phyloP scores from a whole-genome alignment of 2,113 vertebrate genomes.

The Muntiacus muntjak region DNA sequence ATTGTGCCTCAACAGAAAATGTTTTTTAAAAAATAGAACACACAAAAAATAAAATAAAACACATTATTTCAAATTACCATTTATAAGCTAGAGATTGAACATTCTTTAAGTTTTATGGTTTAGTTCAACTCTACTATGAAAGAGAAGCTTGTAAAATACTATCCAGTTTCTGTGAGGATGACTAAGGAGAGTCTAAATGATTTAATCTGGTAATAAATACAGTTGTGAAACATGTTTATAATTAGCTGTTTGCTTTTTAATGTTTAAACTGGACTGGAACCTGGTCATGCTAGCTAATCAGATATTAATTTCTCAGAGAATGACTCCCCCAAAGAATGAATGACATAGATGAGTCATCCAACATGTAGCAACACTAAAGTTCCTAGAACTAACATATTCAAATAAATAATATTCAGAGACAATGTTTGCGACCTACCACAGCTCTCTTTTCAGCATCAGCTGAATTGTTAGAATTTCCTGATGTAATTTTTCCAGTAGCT shows the following conservation, averaged over 20 bases:
- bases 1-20: background rate
- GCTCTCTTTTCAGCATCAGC: background rate
- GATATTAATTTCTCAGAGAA: constrained; percentile 1
- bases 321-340: background rate
- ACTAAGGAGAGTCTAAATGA: background rate
- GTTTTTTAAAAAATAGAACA: constrained; percentile 6
- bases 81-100: background rate
- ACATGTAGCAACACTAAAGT: background rate
- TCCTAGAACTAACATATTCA: background rate
- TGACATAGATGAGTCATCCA: background rate
- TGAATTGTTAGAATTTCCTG: background rate
- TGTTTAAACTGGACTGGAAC: background rate
- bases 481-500: constrained; percentile 37
- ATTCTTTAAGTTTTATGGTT: background rate
- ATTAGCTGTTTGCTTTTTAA: background rate
- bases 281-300: background rate
- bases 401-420: background rate
- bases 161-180: background rate
- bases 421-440: constrained; percentile 24
- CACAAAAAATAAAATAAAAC: background rate
- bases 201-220: background rate
- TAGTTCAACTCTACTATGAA: background rate
- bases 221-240: background rate
- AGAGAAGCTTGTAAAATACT: background rate
- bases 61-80: background rate